phyloP scores from a whole-genome alignment of 2,113 vertebrate genomes.

The Psephotus haematonotus region DNA sequence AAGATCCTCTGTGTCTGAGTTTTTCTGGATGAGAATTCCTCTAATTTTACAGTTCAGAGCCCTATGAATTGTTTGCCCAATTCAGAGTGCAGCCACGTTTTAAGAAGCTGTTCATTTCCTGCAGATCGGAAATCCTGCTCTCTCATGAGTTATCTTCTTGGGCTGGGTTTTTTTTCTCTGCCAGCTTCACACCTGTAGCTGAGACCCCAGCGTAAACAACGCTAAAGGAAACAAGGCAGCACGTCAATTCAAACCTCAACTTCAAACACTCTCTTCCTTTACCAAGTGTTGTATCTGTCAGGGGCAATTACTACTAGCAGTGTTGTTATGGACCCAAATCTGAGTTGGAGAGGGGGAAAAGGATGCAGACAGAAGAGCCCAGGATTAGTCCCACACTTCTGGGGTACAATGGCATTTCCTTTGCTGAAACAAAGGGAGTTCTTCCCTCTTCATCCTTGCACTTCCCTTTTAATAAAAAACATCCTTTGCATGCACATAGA shows the following conservation, averaged over 20 bases:
- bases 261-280: slow-evolving; percentile 3
- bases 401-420: slow-evolving; percentile 48
- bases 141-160: not conserved
- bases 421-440: slow-evolving; percentile 54
- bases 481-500: not conserved
- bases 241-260: not conserved
- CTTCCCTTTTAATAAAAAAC: slow-evolving; percentile 55
- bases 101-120: slow-evolving; percentile 19
- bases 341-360: not conserved
- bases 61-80: not conserved
- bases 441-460: not conserved
- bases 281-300: not conserved
- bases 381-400: not conserved
- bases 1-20: not conserved
- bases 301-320: not conserved
- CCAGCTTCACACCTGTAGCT: slow-evolving; percentile 45
- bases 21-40: not conserved
- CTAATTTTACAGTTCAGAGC: not conserved
- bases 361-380: not conserved
- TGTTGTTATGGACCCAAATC: not conserved
- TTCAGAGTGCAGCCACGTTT: not conserved
- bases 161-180: not conserved
- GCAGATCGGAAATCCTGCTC: slow-evolving; percentile 1
- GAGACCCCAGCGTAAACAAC: not conserved
- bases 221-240: not conserved